Base-by-base conservation (phyloP, 2,888 invertebrate genomes). In the Xanthorhoe designata region DNA sequence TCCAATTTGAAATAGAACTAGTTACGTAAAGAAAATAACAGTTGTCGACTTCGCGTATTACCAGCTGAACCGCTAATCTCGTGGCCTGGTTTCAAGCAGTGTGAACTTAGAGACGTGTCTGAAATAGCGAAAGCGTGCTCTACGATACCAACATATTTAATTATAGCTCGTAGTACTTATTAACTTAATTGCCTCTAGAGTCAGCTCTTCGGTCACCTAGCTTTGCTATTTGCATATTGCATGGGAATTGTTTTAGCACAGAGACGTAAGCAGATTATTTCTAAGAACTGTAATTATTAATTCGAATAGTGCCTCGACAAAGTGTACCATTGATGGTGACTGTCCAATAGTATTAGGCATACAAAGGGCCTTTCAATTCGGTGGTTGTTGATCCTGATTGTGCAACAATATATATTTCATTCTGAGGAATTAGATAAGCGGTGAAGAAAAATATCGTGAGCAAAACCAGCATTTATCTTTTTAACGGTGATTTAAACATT, bases 91-190 rank as follows among this genome's bases (percentile, higher is more conserved):
- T 63, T 51, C 51, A 54, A 69, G 58, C 57, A 47, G 58, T 62
- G 69, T 62, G 45, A 70, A 69, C 62, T 70, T 64, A 60, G 62
- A 63, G 74, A 71, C 72, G 70, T 70, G 68, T 69, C 69, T 64
- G 73, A 75, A 77, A 75, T 73, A 73, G 70, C 74, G 61, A 72
- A 74, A 73, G 72, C 74, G 70, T 75, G 75, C 69, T 64, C 71
- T 59, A 68, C 51, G 69, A 73, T 74, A 75, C 71, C 67, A 62
- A 68, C 77, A 78, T 78, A 82, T 85, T 85, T 85, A 85, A 86
- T 86, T 86, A 83, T 74, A 67, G 73, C 55, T 52, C 38, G 13
- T 62, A 13, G 58, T 60, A 60, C 80, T 80, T 82, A 83, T 85
- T 85, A 84, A 76, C 75, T 71, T 79, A 79, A 83, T 79, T 75